Base-by-base conservation (phyloP, 2,113 vertebrate species). In the Dromaius novaehollandiae region DNA sequence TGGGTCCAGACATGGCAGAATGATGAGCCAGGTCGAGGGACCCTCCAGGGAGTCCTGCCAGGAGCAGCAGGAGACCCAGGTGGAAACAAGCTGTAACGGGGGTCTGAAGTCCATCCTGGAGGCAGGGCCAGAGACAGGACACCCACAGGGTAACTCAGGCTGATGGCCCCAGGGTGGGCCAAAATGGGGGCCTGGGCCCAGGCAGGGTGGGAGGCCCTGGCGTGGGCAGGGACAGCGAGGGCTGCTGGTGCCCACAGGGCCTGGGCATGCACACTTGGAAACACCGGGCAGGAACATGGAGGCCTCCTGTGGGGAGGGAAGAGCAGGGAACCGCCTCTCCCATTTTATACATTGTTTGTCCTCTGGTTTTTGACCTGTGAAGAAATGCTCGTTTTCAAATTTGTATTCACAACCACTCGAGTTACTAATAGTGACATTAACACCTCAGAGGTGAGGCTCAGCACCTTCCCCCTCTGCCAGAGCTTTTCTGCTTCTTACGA, bases 381-480 rank as follows among this genome's bases (percentile, higher is more conserved):
- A 24, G 53, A 74, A 93, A 58, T 7, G 34, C 8, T 58, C 2
- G 6, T 58, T 87, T 74, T 83, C 55, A 79, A 14, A 58, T 79
- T 7, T 58, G 28, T 77, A 70, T 8, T 65, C 3, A 0, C 8
- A 80, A 34, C 5, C 63, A 32, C 12, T 70, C 48, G 34, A 74
- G 19, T 81, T 74, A 83, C 28, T 8, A 6, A 22, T 11, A 44
- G 34, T 42, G 38, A n/a, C 70, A 34, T 4, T 13, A 85, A 42
- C 25, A 61, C n/a, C 12, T 53, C 4, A 2, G 5, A 12, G 2
- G 34, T 58, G 11, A 14, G 28, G 20, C 32, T 69, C 0, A 0
- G 36, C 50, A 75, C 19, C 7, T 36, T 58, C 11, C 13, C 40
- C 3, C 25, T 20, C 22, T 1, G 1, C 26, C 0, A 0, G 15